Base-by-base conservation (phyloP, 2,797 vertebrate species). In the Acanthurus leucopareius region DNA sequence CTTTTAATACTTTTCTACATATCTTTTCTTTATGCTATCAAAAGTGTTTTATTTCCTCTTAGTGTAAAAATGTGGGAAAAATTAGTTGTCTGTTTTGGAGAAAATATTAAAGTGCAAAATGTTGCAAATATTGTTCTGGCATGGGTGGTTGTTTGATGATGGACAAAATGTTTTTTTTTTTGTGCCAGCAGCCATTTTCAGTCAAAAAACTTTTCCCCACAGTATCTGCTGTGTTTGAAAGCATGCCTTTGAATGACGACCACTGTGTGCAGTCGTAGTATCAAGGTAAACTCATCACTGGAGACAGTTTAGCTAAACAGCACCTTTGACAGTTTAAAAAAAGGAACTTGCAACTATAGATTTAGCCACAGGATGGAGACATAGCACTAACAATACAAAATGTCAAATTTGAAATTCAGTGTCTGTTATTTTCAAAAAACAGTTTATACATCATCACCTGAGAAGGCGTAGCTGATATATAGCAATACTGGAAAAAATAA, bases 1-100 rank as follows among this genome's bases (percentile, higher is more conserved):
- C 87, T 94, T 95, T 94, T 93, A 95, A 94, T 94, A 95, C 94
- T 95, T 95, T 96, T 95, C 92, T 95, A 95, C 94, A 95, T 95
- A 92, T 91, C 82, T 93, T 94, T 94, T 92, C 93, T 94, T 95
- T 94, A 93, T 91, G 92, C 93, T 92, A 92, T 94, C 86, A 89
- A 91, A 93, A 73, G 81, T 95, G 91, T 94, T 94, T 93, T 91
- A 91, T 94, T 95, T 94, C 89, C 89, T 94, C 88, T 93, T 94
- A 94, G 94, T 95, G 94, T 95, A 93, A 93, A 93, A 93, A 93
- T 94, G 92, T 95, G 93, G 89, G 92, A 79, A 74, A 91, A 91
- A 89, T 82, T 94, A 94, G 94, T 93, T 95, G 94, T 95, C 91
- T 92, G 94, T 95, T 95, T 95, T 94, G 91, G 91, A 95, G 90